phyloP scores from a whole-genome alignment of 2,888 invertebrate species.

The Tholera decimalis region DNA sequence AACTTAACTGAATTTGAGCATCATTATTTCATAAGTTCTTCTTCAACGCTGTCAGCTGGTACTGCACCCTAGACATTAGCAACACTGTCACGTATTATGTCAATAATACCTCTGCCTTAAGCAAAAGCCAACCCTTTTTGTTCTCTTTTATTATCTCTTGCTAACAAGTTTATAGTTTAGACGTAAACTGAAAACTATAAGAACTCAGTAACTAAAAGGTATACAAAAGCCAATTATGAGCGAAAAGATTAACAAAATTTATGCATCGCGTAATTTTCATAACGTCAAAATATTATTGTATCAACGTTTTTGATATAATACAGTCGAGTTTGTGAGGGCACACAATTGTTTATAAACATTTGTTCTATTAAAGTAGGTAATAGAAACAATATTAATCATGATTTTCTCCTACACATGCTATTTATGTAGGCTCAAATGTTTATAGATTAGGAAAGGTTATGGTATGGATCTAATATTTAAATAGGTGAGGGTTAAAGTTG shows the following conservation, averaged over 20 bases:
- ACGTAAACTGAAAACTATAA: neutral
- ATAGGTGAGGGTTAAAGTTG: conserved; percentile 22
- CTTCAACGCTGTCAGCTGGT: too few species aligned
- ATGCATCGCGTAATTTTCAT: conserved; percentile 4
- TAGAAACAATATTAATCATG: neutral
- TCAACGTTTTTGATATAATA: conserved; percentile 12
- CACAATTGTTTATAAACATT: conserved; percentile 20
- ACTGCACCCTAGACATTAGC: too few species aligned
- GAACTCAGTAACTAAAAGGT: neutral
- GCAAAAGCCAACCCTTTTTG: too few species aligned
- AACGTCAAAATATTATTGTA: conserved; percentile 10
- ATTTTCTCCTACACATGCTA: conserved; percentile 9
- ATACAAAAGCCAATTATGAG: neutral
- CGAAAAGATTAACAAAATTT: neutral
- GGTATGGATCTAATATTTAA: conserved; percentile 12
- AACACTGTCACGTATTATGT: too few species aligned
- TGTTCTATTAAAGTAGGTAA: conserved; percentile 5
- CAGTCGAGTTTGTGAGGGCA: conserved; percentile 8
- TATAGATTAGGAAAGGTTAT: conserved; percentile 30
- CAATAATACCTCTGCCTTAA: too few species aligned
- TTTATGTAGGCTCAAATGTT: conserved; percentile 13
- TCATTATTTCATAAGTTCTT: too few species aligned
- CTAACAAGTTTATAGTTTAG: neutral
- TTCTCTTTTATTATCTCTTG: neutral
- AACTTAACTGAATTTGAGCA: too few species aligned